phyloP scores from a whole-genome alignment of 2,888 invertebrate genomes.

The Drosophila aldrichi region DNA sequence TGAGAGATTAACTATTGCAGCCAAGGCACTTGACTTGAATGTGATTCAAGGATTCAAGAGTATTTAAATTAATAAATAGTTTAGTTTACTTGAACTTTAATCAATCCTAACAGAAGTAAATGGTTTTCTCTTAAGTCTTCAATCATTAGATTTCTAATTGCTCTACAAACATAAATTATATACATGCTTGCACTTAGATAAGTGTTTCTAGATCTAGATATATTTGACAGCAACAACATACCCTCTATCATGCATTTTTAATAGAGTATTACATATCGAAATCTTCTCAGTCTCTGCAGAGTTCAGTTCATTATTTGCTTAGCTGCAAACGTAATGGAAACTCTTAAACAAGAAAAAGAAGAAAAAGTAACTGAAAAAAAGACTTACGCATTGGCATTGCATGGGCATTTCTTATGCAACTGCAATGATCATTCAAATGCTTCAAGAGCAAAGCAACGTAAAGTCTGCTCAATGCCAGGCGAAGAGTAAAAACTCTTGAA shows the following conservation, averaged over 20 bases:
- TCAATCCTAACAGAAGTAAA: too few relatives aligned
- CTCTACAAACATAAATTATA: too few relatives aligned
- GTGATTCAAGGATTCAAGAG: neutral
- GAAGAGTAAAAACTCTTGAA: neutral
- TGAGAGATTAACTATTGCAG: neutral
- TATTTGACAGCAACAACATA: too few relatives aligned
- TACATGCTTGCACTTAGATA: too few relatives aligned
- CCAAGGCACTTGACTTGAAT: neutral
- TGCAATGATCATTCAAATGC: slow-evolving; percentile 32
- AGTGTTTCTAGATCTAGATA: too few relatives aligned
- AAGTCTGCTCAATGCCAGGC: slow-evolving; percentile 27
- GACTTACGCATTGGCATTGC: neutral
- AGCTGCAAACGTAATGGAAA: neutral
- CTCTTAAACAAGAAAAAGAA: neutral
- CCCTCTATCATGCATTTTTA: neutral
- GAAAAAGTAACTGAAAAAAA: neutral
- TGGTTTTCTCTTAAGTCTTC: too few relatives aligned
- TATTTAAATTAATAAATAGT: neutral
- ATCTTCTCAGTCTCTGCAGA: neutral
- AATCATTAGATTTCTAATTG: too few relatives aligned
- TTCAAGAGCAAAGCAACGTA: slow-evolving; percentile 17
- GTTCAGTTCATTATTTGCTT: neutral
- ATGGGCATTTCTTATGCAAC: slow-evolving; percentile 20
- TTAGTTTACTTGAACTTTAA: too few relatives aligned
- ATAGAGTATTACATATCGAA: neutral